A percentile compares a stretch with the other conserved stretches of the same genome.
Evolutionary conservation across 2,797 vertebrate species (phyloP).

Genomic region (Chrosomus eos): DNA sequence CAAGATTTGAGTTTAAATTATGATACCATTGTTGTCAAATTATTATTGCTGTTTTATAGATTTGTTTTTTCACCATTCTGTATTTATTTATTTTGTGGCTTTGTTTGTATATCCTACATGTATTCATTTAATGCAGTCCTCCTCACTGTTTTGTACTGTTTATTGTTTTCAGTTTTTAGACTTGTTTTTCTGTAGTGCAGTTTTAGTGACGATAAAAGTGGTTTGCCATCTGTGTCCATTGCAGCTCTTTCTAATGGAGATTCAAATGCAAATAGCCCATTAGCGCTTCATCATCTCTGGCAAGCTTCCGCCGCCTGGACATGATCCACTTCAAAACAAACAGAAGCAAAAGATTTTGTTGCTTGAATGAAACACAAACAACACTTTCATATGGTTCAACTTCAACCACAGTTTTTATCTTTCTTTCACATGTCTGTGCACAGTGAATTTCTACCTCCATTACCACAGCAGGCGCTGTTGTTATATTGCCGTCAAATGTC

Average conservation of each 20-base stretch:
- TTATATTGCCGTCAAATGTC: not conserved
- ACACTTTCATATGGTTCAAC: not conserved
- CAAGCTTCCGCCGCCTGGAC: not conserved
- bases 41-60: too few species aligned
- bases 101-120: not conserved
- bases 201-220: not conserved
- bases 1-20: too few species aligned
- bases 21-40: too few species aligned
- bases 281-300: constrained; percentile 31
- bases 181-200: not conserved
- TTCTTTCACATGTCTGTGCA: not conserved
- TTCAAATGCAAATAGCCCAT: constrained; percentile 54
- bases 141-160: too few species aligned
- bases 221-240: not conserved
- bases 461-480: constrained; percentile 65
- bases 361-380: not conserved
- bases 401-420: not conserved
- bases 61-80: not conserved
- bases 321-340: not conserved
- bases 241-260: constrained; percentile 40
- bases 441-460: constrained; percentile 60
- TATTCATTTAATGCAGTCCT: not conserved
- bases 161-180: not conserved
- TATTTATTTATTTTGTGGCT: not conserved
- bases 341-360: not conserved